Conservation (phyloP, 2,113 vertebrate genomes). For the Irena cyanogastra region DNA sequence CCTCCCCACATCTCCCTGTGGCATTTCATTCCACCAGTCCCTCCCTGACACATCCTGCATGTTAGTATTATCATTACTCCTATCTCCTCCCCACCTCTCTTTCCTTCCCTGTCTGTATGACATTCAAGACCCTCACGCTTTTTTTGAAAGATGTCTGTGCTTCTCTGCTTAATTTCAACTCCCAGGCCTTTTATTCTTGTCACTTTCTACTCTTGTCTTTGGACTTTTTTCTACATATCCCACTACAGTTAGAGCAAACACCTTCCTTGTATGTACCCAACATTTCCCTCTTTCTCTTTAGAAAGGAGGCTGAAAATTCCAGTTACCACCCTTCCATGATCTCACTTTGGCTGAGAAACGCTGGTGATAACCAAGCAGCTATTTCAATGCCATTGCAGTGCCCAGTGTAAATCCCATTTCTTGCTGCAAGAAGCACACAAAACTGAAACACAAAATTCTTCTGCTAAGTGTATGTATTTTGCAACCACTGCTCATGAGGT, state of each 20-base stretch:
- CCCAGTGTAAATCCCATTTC: background rate
- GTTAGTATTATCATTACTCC: background rate
- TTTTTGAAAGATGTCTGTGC: background rate
- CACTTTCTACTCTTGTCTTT: background rate
- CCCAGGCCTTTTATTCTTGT: conserved; percentile 23
- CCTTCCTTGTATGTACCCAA: background rate
- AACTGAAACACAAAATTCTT: background rate
- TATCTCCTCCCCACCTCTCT: background rate
- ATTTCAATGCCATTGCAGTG: background rate
- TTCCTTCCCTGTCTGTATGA: background rate
- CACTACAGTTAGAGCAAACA: background rate
- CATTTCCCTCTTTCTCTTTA: background rate
- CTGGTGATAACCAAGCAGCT: background rate
- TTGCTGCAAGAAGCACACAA: background rate
- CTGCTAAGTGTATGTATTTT: background rate
- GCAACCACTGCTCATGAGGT: background rate
- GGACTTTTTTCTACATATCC: background rate
- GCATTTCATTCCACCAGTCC: background rate
- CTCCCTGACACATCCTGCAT: background rate
- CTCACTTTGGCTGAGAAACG: background rate
- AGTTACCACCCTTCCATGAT: background rate
- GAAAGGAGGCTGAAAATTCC: background rate
- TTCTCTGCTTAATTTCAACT: conserved; percentile 37
- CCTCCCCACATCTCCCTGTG: background rate
- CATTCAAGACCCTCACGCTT: background rate